Conservation (phyloP, 2,888 invertebrate species). For the Eueremaeus valkanovi region DNA sequence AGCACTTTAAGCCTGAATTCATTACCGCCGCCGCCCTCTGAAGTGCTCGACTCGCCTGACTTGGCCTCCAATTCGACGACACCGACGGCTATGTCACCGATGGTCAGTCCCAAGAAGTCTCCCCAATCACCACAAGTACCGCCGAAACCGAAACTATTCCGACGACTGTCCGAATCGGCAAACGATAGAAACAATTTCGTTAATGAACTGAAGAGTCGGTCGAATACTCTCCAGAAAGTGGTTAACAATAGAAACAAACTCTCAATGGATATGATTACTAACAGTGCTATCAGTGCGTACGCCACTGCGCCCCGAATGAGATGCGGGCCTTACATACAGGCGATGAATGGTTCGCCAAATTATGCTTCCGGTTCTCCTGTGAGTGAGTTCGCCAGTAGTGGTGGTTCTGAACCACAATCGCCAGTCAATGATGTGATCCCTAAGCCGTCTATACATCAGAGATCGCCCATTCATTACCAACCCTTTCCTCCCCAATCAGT, state of each 20-base stretch:
- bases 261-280: not conserved
- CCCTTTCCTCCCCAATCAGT: not conserved
- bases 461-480: conserved; percentile 22
- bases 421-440: not conserved
- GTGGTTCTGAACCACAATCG: not conserved
- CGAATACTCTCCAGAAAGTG: not conserved
- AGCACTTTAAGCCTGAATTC: conserved; percentile 48
- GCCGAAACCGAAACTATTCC: conserved; percentile 35
- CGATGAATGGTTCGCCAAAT: not conserved
- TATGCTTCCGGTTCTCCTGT: not conserved
- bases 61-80: conserved; percentile 32
- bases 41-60: conserved; percentile 40
- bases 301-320: not conserved
- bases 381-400: not conserved
- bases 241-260: not conserved
- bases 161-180: conserved; percentile 15
- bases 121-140: conserved; percentile 43
- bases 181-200: not conserved
- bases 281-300: not conserved
- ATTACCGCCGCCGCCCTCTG: conserved; percentile 47
- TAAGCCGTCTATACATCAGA: not conserved
- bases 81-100: conserved; percentile 43
- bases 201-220: not conserved
- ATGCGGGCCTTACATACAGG: not conserved
- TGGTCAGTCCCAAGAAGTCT: conserved; percentile 39